A percentile compares a stretch with the other conserved stretches of the same genome.
Conservation (phyloP, 2,888 invertebrate species). For the Phyto melanocephala region DNA sequence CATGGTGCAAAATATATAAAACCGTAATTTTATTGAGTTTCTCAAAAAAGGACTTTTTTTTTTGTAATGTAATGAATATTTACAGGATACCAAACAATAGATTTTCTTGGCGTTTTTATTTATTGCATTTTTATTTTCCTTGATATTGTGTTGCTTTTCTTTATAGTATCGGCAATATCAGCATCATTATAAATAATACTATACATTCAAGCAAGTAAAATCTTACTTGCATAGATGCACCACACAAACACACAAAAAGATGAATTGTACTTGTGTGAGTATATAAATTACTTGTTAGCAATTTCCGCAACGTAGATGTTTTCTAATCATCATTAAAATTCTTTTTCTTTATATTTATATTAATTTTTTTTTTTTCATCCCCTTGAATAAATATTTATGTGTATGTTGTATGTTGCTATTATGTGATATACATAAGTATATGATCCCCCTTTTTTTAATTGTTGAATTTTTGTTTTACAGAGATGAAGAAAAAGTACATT, state of each 20-base stretch:
- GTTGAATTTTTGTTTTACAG: background rate
- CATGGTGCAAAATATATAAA: background rate
- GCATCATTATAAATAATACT: background rate
- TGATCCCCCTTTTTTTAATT: background rate
- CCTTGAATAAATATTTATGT: too few relatives aligned
- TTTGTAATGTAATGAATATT: background rate
- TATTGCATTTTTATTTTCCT: constrained; percentile 19
- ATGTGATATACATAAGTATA: too few relatives aligned
- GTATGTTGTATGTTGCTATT: background rate
- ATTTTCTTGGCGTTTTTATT: constrained; percentile 10
- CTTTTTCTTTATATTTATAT: background rate
- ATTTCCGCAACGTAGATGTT: background rate
- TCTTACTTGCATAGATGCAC: background rate
- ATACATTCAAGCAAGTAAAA: background rate
- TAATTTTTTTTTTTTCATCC: background rate
- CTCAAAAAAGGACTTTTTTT: background rate
- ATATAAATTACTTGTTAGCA: background rate
- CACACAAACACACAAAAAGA: background rate
- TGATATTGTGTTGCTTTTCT: background rate
- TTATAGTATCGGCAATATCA: constrained; percentile 1
- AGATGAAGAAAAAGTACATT: too few relatives aligned
- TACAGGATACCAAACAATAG: constrained; percentile 12
- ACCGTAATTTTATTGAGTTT: background rate
- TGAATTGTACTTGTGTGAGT: background rate
- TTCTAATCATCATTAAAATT: constrained; percentile 21